Base-by-base conservation (phyloP, 2,888 invertebrate species). In the Chromoteleia sp. region DNA sequence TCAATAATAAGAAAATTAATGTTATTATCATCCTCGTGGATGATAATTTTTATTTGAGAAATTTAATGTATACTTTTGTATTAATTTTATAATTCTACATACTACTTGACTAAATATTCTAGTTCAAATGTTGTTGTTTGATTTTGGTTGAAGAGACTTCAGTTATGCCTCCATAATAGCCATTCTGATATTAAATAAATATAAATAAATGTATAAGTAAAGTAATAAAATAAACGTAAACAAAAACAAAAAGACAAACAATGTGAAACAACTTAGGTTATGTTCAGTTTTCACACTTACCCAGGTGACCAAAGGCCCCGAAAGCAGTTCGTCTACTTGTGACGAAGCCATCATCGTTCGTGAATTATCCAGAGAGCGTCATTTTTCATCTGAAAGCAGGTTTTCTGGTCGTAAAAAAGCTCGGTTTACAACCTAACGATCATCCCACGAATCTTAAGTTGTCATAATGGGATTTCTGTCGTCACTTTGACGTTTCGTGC, bases 241-340 rank as follows among this genome's bases (percentile, higher is more conserved):
- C 5, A 52, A 65, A 52, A 50, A 52, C 15, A 29, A 63, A 39
- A 52, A 29, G 14, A 48, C 21, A 48, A 70, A 70, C 30, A 48
- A 48, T 14, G 2, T 17, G 8, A 25, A 63, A 30, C 41, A 30
- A 75, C 59, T 7, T 54, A 74, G 74, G 70, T 80, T 78, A 83
- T 67, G 19, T 48, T 54, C 3, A 39, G 17, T 54, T 50, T 68
- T 41, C 10, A 63, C 19, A 76, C 74, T 0, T 25, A 97, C 97
- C 97, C 97, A 97, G 92, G 95, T 95, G 88, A 97, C 96, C 86
- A 97, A 93, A 89, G 97, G 96, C 89, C 96, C 96, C 91, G 94
- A 94, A 91, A 97, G 94, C 92, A 97, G 96, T 90, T 97, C 96
- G 91, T 97, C 96, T 87, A 97, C 95, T 93, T 96, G 96, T 87